Base-by-base conservation (phyloP, 1,140 invertebrate species). In the Sinella curviseta region DNA sequence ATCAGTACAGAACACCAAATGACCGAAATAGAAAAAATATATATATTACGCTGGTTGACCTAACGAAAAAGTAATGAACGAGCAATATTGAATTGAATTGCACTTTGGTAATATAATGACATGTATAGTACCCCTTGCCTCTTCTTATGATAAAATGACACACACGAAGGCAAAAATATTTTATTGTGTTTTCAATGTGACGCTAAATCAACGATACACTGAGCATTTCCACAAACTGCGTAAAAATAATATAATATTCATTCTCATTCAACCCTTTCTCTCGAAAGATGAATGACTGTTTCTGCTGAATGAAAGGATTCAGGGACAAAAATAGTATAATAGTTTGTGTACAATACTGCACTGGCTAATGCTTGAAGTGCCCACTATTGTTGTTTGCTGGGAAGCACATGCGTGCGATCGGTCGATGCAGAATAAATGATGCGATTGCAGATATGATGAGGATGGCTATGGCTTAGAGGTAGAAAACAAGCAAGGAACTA, bases 261-360 rank as follows among this genome's bases (percentile, higher is more conserved):
- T 17, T 8, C 65, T 70, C 31, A 70, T 30, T 70, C 65, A 70
- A 70, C 65, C 65, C 65, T 70, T 70, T 70, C n/a, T 8, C 12
- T 4, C 8, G 24, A n/a, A 70, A 33, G 28, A 70, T 70, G 65
- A 70, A 70, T 70, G 31, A 31, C 65, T 30, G 8, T 48, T 48
- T 20, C 39, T 20, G 20, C 8, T 48, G 39, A 70, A 70, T 70
- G 65, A 70, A 70, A 60, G n/a, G 26, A 14, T 70, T 70, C 31
- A 33, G 31, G 65, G 65, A 70, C 65, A 70, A 30, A 70, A 70
- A 70, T 70, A 70, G 65, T 70, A 70, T 24, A 48, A 48, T 48
- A 48, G 20, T n/a, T n/a, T n/a, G n/a, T 48, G 39, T 48, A 48
- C 39, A 48, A 48, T 48, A n/a, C n/a, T n/a, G 39, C 20, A 48